Conservation (phyloP, 2,797 vertebrate genomes). For the Aldrovandia affinis region DNA sequence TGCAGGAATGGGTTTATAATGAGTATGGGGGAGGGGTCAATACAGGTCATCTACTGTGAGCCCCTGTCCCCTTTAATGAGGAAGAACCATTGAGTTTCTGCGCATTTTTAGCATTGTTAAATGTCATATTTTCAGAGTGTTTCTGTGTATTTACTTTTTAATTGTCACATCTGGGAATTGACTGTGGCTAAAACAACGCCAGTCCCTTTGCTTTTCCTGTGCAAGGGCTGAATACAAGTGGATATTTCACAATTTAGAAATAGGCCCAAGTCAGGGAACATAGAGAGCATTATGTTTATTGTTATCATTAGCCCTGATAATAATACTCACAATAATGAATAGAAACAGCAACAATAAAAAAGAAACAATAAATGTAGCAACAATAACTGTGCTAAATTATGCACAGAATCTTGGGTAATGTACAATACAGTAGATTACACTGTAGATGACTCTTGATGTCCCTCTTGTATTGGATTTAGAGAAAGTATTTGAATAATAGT, state of each 20-base stretch:
- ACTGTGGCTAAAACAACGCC: not conserved
- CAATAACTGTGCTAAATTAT: not conserved
- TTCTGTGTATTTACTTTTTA: slow-evolving; percentile 1
- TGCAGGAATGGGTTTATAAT: slow-evolving; percentile 29
- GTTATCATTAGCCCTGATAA: not conserved
- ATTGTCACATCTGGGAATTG: slow-evolving; percentile 22
- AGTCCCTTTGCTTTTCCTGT: not conserved
- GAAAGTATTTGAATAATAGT: not conserved
- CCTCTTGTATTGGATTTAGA: not conserved
- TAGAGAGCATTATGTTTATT: not conserved
- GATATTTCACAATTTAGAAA: not conserved
- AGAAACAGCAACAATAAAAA: not conserved
- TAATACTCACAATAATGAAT: not conserved
- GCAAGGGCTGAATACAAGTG: not conserved
- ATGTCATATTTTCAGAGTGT: slow-evolving; percentile 29
- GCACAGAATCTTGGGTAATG: not conserved
- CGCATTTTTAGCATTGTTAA: slow-evolving; percentile 13
- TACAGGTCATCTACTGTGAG: slow-evolving; percentile 21
- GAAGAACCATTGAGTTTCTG: not conserved
- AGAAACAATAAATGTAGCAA: not conserved
- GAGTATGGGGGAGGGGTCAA: slow-evolving; percentile 21
- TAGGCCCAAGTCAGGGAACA: not conserved
- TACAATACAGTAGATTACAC: not conserved
- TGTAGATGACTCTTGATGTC: not conserved
- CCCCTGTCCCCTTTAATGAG: slow-evolving; percentile 27